Base-by-base conservation (phyloP, 1,140 invertebrate genomes). In the Ooceraea biroi region DNA sequence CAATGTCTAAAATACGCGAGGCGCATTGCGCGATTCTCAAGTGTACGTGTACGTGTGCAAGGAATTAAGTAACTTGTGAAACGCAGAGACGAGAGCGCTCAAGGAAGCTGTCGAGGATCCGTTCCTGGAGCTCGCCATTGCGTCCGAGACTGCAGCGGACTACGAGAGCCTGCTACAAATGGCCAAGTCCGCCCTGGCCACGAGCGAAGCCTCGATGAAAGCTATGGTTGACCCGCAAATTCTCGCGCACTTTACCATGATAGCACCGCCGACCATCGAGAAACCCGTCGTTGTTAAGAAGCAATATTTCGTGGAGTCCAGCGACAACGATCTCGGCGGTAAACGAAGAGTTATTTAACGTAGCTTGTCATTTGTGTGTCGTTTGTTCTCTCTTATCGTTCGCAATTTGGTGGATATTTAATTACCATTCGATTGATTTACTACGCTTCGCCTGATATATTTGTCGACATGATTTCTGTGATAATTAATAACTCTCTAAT, bases 301-400 rank as follows among this genome's bases (percentile, higher is more conserved):
- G 30, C 92, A 89, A 77, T 94, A 92, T 71, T 91, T 94, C 55
- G 87, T 95, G 27, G 96, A 96, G 82, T 95, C 96, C 0, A 96
- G 96, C 88, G 96, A 97, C 90, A 96, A 96, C 90, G 96, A 97
- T 90, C 95, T 95, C 63, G 95, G 95, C 58, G 85, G 86, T 88
- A 63, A 84, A 8, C 17, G 36, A 12, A 36, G 65, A 52, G 41
- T 22, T 36, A 61, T 30, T 4, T 3, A 58, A 44, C 19, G 10
- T 14, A 17, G 58, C 1, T 60, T 60, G 8, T 27, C 10, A 10
- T 25, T n/a, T n/a, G n/a, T n/a, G n/a, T n/a, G n/a, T n/a, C n/a
- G n/a, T n/a, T n/a, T n/a, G n/a, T n/a, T n/a, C n/a, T n/a, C 27
- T 60, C n/a, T 60, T 60, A 19, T 7, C 36, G 36, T 7, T 36